A percentile compares a stretch with the other conserved stretches of the same genome.
Evolutionary conservation across 2,113 vertebrate species (phyloP).

Genomic region (Phyllostomus discolor): DNA sequence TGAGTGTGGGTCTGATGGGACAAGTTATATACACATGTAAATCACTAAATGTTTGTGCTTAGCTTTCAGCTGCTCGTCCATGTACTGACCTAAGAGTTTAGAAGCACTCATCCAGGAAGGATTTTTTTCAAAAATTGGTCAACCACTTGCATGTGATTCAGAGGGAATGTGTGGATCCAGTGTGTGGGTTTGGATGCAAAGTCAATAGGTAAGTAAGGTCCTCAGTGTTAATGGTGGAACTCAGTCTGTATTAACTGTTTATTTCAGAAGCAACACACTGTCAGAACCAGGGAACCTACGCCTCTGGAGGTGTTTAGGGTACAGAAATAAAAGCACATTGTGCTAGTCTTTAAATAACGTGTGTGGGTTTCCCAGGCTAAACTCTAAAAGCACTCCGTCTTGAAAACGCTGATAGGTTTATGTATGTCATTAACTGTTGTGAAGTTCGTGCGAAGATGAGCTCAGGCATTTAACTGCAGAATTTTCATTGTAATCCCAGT

Average conservation of each 20-base stretch:
- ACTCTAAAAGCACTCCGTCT: background rate
- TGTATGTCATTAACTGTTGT: background rate
- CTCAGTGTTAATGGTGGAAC: fast-evolving
- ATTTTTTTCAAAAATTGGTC: background rate
- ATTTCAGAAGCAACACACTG: background rate
- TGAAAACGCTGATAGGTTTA: background rate
- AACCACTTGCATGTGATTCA: background rate
- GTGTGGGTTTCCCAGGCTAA: background rate
- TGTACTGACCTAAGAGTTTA: fast-evolving
- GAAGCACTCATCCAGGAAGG: background rate
- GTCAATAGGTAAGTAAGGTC: fast-evolving
- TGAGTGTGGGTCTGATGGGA: fast-evolving
- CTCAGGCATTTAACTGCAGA: background rate
- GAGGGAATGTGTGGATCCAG: fast-evolving
- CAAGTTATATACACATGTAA: fast-evolving
- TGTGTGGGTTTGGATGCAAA: fast-evolving
- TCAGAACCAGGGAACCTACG: background rate
- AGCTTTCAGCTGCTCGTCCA: background rate
- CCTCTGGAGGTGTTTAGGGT: background rate
- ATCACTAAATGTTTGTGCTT: fast-evolving
- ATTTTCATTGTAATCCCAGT: background rate
- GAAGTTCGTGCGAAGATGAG: background rate
- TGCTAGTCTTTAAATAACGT: background rate
- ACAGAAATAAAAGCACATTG: background rate
- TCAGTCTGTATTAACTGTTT: fast-evolving